Evolutionary conservation across 2,113 vertebrate genomes (phyloP).

Genomic region (Sebastes schlegelii): DNA sequence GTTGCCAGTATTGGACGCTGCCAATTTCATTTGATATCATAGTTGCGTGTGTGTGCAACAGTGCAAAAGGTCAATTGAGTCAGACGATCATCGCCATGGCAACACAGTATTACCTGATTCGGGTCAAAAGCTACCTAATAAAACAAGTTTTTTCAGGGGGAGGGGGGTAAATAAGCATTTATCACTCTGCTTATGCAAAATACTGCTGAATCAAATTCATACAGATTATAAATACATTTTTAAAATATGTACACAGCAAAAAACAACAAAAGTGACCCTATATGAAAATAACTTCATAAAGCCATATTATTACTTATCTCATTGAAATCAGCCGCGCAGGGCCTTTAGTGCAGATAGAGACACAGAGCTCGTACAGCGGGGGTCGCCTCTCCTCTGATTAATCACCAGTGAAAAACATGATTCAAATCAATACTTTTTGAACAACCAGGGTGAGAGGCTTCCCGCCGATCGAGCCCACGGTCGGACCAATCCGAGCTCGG

Average conservation of each 20-base stretch:
- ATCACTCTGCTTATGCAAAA: slow-evolving; percentile 68
- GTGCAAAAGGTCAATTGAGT: slow-evolving; percentile 61
- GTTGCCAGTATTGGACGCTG: neutral
- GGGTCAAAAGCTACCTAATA: slow-evolving; percentile 42
- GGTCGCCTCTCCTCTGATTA: slow-evolving; percentile 15
- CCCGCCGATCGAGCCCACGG: slow-evolving; percentile 16
- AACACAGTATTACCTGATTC: slow-evolving; percentile 32
- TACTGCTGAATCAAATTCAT: slow-evolving; percentile 71
- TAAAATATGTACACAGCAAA: slow-evolving; percentile 82
- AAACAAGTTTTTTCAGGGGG: neutral
- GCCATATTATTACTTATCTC: slow-evolving; percentile 63
- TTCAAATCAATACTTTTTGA: slow-evolving; percentile 8
- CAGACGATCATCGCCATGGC: slow-evolving; percentile 10
- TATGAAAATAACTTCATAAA: slow-evolving; percentile 74
- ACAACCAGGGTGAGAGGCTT: slow-evolving; percentile 10
- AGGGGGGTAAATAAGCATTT: slow-evolving; percentile 44
- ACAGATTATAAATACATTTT: slow-evolving; percentile 85
- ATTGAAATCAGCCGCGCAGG: slow-evolving; percentile 70
- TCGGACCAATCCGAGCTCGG: slow-evolving; percentile 38
- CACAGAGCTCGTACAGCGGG: slow-evolving; percentile 23
- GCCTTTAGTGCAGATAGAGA: slow-evolving; percentile 77
- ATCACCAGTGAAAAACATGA: slow-evolving; percentile 1
- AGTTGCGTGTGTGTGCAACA: slow-evolving; percentile 43
- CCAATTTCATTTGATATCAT: slow-evolving; percentile 9
- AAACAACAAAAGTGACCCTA: slow-evolving; percentile 51